Base-by-base conservation (phyloP, 1,140 invertebrate species). In the Hyles vespertilio region DNA sequence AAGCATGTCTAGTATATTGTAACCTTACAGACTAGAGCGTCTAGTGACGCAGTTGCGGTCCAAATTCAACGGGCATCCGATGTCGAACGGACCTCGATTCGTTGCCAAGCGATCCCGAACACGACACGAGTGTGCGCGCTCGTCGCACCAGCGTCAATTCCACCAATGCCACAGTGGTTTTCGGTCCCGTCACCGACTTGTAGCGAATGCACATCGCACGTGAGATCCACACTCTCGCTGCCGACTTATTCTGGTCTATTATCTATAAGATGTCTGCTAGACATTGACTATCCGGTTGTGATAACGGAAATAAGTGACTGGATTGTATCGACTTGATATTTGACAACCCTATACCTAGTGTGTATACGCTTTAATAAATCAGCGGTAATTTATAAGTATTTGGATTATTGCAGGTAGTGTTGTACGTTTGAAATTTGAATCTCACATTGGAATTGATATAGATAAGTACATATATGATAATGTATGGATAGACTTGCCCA, bases 161-260 rank as follows among this genome's bases (percentile, higher is more conserved):
- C 56, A 78, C 63, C 53, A 80, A 74, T 62, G 76, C 77, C 1
- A 81, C 83, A 3, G 82, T 89, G 10, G 82, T 90, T 7, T 84
- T 89, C 63, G 89, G 89, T 3, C 86, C 87, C 0, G 87, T 90
- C 10, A 90, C 89, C 2, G 89, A 90, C 65, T 89, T 90, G 77
- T 90, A 88, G 80, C 84, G 79, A 79, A 82, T 63, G 70, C 71
- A 74, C 51, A 5, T 76, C 32, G 71, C 59, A 33, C 70, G 71
- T 58, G 51, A 74, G 32, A 57, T 72, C 32, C 72, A 68, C 52
- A 49, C 64, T 33, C 36, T 84, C 3, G 63, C 64, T 43, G 56
- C 72, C 11, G 79, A 87, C 58, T 51, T 85, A 32, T 51, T 84
- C 58, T 73, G 71, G 63, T 78, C 74, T 44, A 45, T 81, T 36